phyloP scores from a whole-genome alignment of 30 jellyfish, hydroid and myxozoan genomes.

The Euphysa ruthae region DNA sequence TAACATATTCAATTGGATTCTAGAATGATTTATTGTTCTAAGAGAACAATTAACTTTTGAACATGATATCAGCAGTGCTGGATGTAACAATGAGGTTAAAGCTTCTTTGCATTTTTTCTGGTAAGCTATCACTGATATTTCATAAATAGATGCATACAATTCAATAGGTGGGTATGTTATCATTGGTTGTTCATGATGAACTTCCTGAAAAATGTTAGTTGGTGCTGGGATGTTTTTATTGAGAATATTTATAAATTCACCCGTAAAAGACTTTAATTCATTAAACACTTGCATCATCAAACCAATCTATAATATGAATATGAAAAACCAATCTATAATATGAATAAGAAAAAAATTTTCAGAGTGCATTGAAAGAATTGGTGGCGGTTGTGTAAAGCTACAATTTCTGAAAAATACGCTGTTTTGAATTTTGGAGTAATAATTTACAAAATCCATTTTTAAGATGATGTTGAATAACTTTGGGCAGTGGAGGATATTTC shows the following conservation, averaged over 20 bases:
- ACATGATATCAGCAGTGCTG: neutral
- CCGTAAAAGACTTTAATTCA: neutral
- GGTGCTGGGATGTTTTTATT: neutral
- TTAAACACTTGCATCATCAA: constrained; percentile 13
- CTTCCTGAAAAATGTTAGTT: no score
- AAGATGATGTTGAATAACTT: no score
- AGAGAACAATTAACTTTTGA: constrained; percentile 11
- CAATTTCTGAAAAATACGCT: no score
- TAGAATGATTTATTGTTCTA: neutral
- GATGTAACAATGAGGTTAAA: neutral
- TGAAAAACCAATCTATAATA: no score
- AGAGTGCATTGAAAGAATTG: no score
- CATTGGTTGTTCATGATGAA: no score
- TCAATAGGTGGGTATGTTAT: constrained; percentile 31
- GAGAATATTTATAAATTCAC: neutral
- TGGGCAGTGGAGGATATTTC: no score
- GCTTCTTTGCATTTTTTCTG: neutral
- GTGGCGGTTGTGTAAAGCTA: no score
- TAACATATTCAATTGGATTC: neutral
- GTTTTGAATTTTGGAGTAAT: no score
- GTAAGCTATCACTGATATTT: constrained; percentile 1
- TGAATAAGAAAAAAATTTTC: no score
- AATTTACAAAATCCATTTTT: no score
- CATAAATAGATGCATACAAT: constrained; percentile 15
- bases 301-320: neutral